These are phyloP conservation scores for Gambusia yucatana DNA, from an alignment of 2,797 vertebrate genomes.

Conservation along the genomic window DNA sequence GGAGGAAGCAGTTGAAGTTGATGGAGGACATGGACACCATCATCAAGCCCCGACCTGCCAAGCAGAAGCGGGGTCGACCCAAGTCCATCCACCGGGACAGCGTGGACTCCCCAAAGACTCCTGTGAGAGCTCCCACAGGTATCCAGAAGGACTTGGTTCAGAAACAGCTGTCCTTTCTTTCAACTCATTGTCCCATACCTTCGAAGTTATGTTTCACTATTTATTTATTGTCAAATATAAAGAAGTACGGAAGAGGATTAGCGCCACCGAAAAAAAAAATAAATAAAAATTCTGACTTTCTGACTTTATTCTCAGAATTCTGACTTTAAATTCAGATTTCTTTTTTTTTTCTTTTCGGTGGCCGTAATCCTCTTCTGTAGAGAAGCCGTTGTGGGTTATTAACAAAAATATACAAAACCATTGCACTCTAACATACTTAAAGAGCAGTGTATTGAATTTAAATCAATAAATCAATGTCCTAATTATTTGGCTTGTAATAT, in stretches of 20 bases:
- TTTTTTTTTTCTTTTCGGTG: too few relatives aligned
- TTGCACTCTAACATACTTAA: neutral
- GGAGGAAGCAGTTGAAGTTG: constrained; percentile 96
- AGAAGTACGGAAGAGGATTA: too few relatives aligned
- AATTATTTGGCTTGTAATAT: neutral
- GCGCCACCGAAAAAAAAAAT: too few relatives aligned
- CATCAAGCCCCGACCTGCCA: constrained; percentile 88
- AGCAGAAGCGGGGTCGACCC: constrained; percentile 89
- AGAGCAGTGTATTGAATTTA: neutral
- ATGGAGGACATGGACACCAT: constrained; percentile 96
- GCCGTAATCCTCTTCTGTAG: too few relatives aligned
- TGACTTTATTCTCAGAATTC: too few relatives aligned
- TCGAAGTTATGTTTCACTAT: constrained; percentile 21
- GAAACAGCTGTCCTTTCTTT: constrained; percentile 42
- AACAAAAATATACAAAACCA: neutral
- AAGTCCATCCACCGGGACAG: constrained; percentile 95
- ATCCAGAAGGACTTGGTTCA: constrained; percentile 62
- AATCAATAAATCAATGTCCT: too few relatives aligned
- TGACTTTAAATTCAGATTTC: too few relatives aligned
- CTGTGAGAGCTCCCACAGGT: constrained; percentile 92
- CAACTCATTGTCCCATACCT: constrained; percentile 75
- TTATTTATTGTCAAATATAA: neutral
- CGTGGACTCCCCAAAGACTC: constrained; percentile 92
- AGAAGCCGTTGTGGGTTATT: too few relatives aligned
- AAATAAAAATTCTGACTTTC: too few relatives aligned